These are phyloP conservation scores for Acrobasis consociella DNA, from an alignment of 2,888 invertebrate species.

Conservation along the genomic window DNA sequence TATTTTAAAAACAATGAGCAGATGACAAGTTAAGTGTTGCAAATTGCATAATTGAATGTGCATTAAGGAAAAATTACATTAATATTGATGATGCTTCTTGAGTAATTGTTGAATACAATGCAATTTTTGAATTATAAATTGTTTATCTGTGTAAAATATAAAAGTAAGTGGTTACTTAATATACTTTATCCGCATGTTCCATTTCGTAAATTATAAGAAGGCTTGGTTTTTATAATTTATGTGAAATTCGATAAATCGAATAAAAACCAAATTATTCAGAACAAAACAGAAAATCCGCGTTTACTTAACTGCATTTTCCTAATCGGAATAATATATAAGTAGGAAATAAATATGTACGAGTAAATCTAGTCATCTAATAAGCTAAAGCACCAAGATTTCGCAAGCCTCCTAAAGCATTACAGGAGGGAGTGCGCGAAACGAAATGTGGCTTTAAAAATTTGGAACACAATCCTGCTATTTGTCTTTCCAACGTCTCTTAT, in stretches of 20 bases:
- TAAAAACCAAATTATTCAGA: too few species aligned
- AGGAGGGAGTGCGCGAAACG: conserved; percentile 83
- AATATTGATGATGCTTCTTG: background rate
- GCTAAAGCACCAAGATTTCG: conserved; percentile 56
- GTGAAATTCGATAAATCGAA: too few species aligned
- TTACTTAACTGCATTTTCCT: too few species aligned
- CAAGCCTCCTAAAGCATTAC: conserved; percentile 60
- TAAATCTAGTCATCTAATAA: conserved; percentile 35
- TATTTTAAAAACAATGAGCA: background rate
- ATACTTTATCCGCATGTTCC: too few species aligned
- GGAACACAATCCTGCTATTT: conserved; percentile 90
- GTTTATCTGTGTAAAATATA: too few species aligned
- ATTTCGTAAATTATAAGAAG: too few species aligned
- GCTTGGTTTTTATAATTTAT: too few species aligned
- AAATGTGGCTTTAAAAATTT: conserved; percentile 91
- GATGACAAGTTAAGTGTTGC: background rate
- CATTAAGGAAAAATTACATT: background rate
- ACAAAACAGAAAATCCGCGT: too few species aligned
- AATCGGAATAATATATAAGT: background rate
- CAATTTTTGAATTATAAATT: background rate
- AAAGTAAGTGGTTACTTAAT: too few species aligned
- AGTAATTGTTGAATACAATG: background rate
- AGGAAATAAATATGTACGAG: background rate
- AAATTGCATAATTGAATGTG: background rate
- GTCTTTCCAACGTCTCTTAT: conserved; percentile 88